Evolutionary conservation across 2,113 vertebrate species (phyloP), one percentile per base, ranked within the genome.

Genomic region (Pelvicachromis taeniatus): DNA sequence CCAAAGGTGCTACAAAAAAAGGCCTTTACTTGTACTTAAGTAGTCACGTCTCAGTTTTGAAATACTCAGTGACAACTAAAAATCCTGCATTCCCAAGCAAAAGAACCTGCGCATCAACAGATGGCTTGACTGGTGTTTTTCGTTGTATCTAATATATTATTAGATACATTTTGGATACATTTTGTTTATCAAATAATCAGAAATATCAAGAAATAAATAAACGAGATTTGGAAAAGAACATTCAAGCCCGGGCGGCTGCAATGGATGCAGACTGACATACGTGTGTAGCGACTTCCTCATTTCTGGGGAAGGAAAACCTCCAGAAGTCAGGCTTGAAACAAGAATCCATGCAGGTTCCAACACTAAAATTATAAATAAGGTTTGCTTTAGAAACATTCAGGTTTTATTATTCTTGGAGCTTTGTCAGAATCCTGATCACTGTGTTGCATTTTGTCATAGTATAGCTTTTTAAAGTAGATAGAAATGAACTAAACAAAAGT

Each of bases 391-490:
- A 75, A 75, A 50, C 17, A 31, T n/a, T 17, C 17, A 29, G 26
- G 10, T 52, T 75, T n/a, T 9, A 2, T 52, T 50, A 8, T 75
- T 13, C 45, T 75, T 48, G 14, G 23, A 50, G 31, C 16, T 75
- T 75, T 33, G 42, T 75, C 26, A 1, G 2, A 19, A 9, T 26
- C 23, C 42, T 29, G 68, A 52, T 52, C 16, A 31, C 23, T 4
- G 13, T 12, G 26, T 52, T n/a, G 16, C 6, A 75, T 52, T 52
- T 52, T 75, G 29, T 31, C 26, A 10, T 50, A 9, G 3, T 31
- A 19, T 29, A 50, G 23, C 0, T 1, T 11, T 50, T 73, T 75
- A 52, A 50, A 19, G 4, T 3, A 29, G 21, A 45, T 26, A 29
- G 17, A 73, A 70, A 70, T 3, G 4, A 42, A 48, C 21, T 48